Evolutionary conservation across 1,140 invertebrate genomes (phyloP).

Genomic region (Drosophila lowei): DNA sequence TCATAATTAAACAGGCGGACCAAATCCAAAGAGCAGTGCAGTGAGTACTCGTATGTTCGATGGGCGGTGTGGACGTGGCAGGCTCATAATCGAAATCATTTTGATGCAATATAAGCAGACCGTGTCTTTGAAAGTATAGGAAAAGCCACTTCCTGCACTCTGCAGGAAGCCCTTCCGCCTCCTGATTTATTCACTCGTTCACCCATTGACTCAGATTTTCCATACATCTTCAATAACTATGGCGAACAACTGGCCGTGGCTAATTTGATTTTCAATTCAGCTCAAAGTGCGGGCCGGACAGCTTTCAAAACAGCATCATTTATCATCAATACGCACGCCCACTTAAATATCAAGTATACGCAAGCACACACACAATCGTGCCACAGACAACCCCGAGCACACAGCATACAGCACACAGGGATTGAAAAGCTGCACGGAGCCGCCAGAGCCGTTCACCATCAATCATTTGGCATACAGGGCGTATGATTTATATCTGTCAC

Average conservation of each 20-base stretch:
- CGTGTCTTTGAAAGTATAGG: conserved; percentile 8
- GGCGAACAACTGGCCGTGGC: conserved; percentile 2
- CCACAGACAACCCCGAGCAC: neutral
- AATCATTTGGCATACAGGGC: conserved; percentile 48
- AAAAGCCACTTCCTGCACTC: conserved; percentile 16
- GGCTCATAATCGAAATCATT: conserved; percentile 46
- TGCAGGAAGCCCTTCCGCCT: neutral
- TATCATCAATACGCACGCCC: conserved; percentile 56
- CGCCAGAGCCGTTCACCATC: conserved; percentile 38
- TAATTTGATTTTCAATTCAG: conserved; percentile 49
- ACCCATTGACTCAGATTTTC: conserved; percentile 14
- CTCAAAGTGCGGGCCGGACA: neutral
- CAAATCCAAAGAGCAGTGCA: too few species aligned
- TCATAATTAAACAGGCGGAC: conserved; percentile 62
- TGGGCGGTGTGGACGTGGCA: neutral
- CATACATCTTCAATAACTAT: neutral
- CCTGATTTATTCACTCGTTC: neutral
- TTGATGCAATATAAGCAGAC: conserved; percentile 20
- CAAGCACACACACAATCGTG: neutral
- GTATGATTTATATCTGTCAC: conserved; percentile 67
- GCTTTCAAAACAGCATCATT: conserved; percentile 47
- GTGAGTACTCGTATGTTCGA: conserved; percentile 4
- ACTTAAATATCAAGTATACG: conserved; percentile 66
- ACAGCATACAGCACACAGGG: conserved; percentile 2
- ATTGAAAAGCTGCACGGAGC: conserved; percentile 5